Evolutionary conservation across 2,113 vertebrate species (phyloP).

Genomic region (Phyllostomus discolor): DNA sequence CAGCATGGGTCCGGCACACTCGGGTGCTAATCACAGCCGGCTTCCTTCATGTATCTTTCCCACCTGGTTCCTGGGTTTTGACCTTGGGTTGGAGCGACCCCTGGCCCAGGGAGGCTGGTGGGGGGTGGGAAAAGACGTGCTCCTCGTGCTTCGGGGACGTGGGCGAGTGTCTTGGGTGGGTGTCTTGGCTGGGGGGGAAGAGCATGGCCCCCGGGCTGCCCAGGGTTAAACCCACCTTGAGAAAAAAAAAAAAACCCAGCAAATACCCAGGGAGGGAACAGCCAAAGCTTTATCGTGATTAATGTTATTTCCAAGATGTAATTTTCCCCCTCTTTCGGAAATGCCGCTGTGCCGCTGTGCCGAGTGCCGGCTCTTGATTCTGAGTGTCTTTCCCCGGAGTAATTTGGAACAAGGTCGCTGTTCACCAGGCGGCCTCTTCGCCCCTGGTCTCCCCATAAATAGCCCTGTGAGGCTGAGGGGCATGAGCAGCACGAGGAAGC

Average conservation of each 20-base stretch:
- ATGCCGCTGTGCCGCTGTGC: not conserved
- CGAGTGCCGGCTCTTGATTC: not conserved
- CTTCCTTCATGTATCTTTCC: not conserved
- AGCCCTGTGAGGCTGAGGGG: not conserved
- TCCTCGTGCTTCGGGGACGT: not conserved
- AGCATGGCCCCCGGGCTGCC: fast-evolving
- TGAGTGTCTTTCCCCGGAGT: constrained; percentile 38
- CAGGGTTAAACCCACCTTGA: constrained; percentile 24
- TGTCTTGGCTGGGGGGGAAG: no score
- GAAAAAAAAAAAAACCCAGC: not conserved
- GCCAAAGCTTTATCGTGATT: constrained; percentile 59
- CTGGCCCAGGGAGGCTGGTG: not conserved
- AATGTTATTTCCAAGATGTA: constrained; percentile 68
- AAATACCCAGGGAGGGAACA: not conserved
- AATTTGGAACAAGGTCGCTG: constrained; percentile 59
- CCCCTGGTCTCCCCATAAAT: not conserved
- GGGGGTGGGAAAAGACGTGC: not conserved
- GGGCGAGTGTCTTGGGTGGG: not conserved
- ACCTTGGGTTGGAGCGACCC: not conserved
- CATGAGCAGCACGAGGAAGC: not conserved
- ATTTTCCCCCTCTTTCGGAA: not conserved
- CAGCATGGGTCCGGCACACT: no score
- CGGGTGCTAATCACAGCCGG: fast-evolving
- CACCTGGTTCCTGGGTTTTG: not conserved
- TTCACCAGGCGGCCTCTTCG: not conserved